phyloP scores from a whole-genome alignment of 2,888 invertebrate genomes.

The Drosophila ustulata region DNA sequence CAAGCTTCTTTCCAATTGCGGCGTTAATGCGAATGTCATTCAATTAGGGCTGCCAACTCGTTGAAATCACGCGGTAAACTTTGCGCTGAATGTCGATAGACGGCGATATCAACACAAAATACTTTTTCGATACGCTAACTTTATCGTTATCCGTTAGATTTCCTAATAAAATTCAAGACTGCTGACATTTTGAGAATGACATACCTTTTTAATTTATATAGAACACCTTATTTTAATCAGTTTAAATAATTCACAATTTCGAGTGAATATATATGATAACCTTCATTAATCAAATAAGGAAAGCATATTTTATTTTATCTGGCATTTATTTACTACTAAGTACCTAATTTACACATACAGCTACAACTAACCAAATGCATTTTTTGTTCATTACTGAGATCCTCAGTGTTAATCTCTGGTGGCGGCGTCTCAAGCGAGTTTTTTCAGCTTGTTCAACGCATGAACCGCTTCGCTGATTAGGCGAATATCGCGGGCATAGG shows the following conservation, averaged over 20 bases:
- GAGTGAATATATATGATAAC: too few relatives aligned
- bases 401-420: background rate
- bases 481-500: constrained; percentile 92
- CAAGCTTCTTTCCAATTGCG: constrained; percentile 52
- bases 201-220: too few relatives aligned
- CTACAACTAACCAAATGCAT: constrained; percentile 27
- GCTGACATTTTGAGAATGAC: background rate
- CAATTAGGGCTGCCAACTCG: constrained; percentile 45
- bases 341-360: constrained; percentile 23
- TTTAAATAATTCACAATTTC: too few relatives aligned
- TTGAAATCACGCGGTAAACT: background rate
- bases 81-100: constrained; percentile 32
- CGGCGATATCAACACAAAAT: background rate
- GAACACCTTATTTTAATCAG: too few relatives aligned
- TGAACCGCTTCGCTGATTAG: constrained; percentile 87
- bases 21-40: constrained; percentile 59
- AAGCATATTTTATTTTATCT: background rate
- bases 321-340: constrained; percentile 33
- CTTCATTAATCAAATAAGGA: background rate
- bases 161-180: too few relatives aligned
- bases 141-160: background rate
- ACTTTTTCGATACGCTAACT: constrained; percentile 15
- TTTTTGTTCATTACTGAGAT: constrained; percentile 12
- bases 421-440: constrained; percentile 33
- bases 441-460: constrained; percentile 64